These are phyloP conservation scores for Athalia circularis DNA, from an alignment of 2,888 invertebrate species.

Conservation along the genomic window DNA sequence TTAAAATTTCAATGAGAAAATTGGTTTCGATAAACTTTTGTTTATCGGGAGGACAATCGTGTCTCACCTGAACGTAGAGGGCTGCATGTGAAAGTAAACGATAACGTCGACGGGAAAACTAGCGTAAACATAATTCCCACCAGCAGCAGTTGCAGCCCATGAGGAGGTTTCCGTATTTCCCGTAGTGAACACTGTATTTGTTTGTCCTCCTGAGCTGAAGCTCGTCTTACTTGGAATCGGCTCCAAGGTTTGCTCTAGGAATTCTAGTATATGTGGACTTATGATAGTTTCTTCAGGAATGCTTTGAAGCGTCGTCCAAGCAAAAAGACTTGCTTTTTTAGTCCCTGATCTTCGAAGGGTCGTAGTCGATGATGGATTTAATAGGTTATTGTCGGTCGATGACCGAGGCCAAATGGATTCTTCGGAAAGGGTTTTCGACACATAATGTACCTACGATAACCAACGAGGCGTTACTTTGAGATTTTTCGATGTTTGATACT, in stretches of 20 bases:
- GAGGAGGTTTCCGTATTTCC: constrained; percentile 70
- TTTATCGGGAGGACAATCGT: not conserved
- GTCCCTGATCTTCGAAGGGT: constrained; percentile 78
- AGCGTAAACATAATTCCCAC: constrained; percentile 84
- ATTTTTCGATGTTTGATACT: not conserved
- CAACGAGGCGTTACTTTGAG: constrained; percentile 1
- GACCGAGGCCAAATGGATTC: constrained; percentile 77
- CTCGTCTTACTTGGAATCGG: constrained; percentile 88
- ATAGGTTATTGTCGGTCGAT: constrained; percentile 67
- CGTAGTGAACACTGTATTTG: constrained; percentile 63
- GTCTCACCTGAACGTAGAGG: constrained; percentile 85
- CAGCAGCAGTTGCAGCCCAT: constrained; percentile 70
- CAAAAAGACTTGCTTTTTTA: constrained; percentile 93
- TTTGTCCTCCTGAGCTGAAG: constrained; percentile 63
- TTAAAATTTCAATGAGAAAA: not conserved
- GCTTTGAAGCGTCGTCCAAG: constrained; percentile 97
- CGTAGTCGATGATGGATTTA: constrained; percentile 63
- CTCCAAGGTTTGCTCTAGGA: constrained; percentile 96
- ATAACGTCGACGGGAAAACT: constrained; percentile 99
- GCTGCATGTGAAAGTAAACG: constrained; percentile 98
- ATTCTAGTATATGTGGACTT: constrained; percentile 97
- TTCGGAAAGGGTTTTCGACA: constrained; percentile 83
- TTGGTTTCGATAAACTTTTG: not conserved
- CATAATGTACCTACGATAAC: constrained; percentile 82
- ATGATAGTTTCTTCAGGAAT: constrained; percentile 98